A percentile compares a stretch with the other conserved stretches of the same genome.
These are phyloP conservation scores for Alaudala cheleensis DNA, from an alignment of 2,113 vertebrate species.

Conservation along the genomic window DNA sequence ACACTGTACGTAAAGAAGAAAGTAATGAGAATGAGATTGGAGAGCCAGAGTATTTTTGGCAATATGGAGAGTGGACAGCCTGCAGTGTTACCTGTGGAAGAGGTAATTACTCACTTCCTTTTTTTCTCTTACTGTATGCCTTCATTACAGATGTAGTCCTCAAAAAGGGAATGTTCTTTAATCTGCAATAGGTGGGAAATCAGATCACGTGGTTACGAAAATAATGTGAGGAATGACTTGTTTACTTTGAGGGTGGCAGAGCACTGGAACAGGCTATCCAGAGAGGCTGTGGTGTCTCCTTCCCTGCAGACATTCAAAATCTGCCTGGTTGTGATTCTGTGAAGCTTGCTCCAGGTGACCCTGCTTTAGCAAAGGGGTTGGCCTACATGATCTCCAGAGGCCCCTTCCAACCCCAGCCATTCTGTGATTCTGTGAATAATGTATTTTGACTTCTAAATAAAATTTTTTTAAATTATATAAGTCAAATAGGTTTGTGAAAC, in stretches of 20 bases:
- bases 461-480: neutral
- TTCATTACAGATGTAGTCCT: neutral
- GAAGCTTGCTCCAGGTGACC: too few relatives aligned
- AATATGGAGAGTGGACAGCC: conserved; percentile 87
- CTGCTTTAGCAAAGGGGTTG: neutral
- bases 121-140: neutral
- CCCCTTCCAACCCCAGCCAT: neutral
- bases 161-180: neutral
- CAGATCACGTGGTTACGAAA: neutral
- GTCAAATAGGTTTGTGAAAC: neutral
- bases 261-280: neutral
- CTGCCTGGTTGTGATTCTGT: neutral
- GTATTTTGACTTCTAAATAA: neutral
- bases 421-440: neutral
- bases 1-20: conserved; percentile 84
- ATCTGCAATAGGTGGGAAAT: neutral
- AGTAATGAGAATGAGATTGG: conserved; percentile 81
- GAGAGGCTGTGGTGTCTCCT: neutral
- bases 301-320: neutral
- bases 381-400: neutral
- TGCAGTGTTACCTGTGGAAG: conserved; percentile 92
- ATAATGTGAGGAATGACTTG: neutral
- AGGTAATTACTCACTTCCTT: conserved; percentile 71
- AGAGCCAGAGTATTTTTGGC: conserved; percentile 86
- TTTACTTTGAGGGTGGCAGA: neutral